These are phyloP conservation scores for Trichoplusia ni DNA, from an alignment of 1,140 invertebrate species.

Conservation along the genomic window DNA sequence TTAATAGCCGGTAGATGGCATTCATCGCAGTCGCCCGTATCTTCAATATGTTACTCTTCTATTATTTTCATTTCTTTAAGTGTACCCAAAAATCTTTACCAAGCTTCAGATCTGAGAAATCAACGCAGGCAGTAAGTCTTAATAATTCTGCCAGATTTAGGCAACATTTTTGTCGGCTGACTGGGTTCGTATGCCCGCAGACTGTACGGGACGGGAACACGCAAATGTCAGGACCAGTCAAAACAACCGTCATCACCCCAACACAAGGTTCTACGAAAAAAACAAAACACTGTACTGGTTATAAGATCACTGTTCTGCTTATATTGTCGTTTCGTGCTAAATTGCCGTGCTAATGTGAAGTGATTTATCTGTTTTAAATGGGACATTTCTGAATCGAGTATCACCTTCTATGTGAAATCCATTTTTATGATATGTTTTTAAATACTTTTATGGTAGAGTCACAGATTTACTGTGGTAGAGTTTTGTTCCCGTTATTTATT, in stretches of 20 bases:
- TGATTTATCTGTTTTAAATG: constrained; percentile 50
- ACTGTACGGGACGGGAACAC: constrained; percentile 40
- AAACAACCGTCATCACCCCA: constrained; percentile 76
- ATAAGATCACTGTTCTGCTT: constrained; percentile 39
- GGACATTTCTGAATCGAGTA: constrained; percentile 16
- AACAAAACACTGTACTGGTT: constrained; percentile 30
- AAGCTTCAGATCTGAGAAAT: neutral
- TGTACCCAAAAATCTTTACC: too few relatives aligned
- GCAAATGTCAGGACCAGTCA: constrained; percentile 73
- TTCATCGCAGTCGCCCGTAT: too few relatives aligned
- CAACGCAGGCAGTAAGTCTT: constrained; percentile 20
- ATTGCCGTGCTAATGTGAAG: constrained; percentile 64
- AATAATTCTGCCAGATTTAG: constrained; percentile 34
- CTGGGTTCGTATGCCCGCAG: constrained; percentile 13
- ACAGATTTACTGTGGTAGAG: too few relatives aligned
- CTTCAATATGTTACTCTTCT: neutral
- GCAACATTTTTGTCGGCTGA: constrained; percentile 33
- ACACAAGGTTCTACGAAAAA: constrained; percentile 51
- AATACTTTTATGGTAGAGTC: too few relatives aligned
- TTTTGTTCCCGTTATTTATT: too few relatives aligned
- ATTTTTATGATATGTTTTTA: too few relatives aligned
- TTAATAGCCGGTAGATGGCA: too few relatives aligned
- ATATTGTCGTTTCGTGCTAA: constrained; percentile 60
- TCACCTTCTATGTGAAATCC: neutral
- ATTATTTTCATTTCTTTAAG: too few relatives aligned